A percentile compares a stretch with the other conserved stretches of the same genome.
phyloP scores from a whole-genome alignment of 2,113 vertebrate genomes.

The Tyrannus savana region DNA sequence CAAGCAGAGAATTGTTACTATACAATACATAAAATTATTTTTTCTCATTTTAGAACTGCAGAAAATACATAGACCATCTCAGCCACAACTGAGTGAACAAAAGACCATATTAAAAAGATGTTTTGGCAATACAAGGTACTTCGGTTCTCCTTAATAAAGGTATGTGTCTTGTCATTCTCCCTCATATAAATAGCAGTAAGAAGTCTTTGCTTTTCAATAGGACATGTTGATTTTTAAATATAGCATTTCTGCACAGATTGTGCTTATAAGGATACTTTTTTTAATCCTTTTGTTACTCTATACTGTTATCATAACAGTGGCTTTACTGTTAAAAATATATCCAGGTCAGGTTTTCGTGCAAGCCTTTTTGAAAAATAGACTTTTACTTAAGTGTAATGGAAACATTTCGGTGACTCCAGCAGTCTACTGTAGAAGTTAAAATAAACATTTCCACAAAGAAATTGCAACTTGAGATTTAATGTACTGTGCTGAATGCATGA shows the following conservation, averaged over 20 bases:
- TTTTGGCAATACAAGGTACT: not conserved
- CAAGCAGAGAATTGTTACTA: not conserved
- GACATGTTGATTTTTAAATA: not conserved
- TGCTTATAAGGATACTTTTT: not conserved
- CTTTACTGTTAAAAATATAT: not conserved
- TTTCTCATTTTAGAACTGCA: not conserved
- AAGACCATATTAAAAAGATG: not conserved
- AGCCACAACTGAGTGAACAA: not conserved
- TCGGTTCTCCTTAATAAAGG: not conserved
- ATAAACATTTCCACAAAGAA: constrained; percentile 18
- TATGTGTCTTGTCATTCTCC: not conserved
- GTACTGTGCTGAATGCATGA: not conserved
- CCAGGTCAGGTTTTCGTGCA: not conserved
- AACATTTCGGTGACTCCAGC: constrained; percentile 51
- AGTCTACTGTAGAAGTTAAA: constrained; percentile 25
- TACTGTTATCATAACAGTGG: not conserved
- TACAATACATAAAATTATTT: not conserved
- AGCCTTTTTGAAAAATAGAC: not conserved
- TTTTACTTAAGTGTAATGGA: constrained; percentile 6
- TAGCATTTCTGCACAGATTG: not conserved
- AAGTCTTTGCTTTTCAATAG: not conserved
- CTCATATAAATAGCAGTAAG: not conserved
- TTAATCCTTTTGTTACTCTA: not conserved
- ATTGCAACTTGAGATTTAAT: constrained; percentile 2
- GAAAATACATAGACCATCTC: not conserved